Conservation (phyloP, 1,140 invertebrate species). For the Pissodes strobi region DNA sequence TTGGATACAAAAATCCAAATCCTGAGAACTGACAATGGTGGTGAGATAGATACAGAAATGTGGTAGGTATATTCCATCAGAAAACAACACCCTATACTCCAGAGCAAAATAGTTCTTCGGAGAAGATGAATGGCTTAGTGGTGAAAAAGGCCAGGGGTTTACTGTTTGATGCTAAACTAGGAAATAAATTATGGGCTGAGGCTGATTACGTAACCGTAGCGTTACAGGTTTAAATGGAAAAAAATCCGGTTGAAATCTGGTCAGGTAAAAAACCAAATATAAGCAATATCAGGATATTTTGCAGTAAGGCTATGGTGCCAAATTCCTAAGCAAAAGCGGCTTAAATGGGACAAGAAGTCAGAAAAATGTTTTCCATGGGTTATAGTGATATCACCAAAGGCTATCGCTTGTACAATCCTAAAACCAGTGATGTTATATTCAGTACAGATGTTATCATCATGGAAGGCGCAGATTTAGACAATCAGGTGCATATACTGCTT, state of each 20-base stretch:
- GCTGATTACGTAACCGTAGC: conserved; percentile 37
- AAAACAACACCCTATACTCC: conserved; percentile 42
- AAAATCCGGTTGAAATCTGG: conserved; percentile 20
- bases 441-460: background rate
- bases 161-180: conserved; percentile 30
- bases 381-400: conserved; percentile 47
- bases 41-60: background rate
- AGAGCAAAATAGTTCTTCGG: conserved; percentile 54
- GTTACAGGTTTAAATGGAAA: background rate
- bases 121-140: conserved; percentile 53
- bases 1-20: background rate
- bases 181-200: conserved; percentile 53
- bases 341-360: conserved; percentile 47
- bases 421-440: background rate
- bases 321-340: conserved; percentile 39
- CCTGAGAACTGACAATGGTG: background rate
- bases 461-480: too few species aligned
- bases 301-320: conserved; percentile 36
- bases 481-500: background rate
- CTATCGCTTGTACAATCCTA: too few species aligned
- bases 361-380: conserved; percentile 54
- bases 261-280: conserved; percentile 33
- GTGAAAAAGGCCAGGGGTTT: conserved; percentile 46
- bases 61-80: background rate
- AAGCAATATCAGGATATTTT: conserved; percentile 43